These are phyloP conservation scores for Scophthalmus maximus DNA, from an alignment of 2,113 vertebrate species.

Conservation along the genomic window DNA sequence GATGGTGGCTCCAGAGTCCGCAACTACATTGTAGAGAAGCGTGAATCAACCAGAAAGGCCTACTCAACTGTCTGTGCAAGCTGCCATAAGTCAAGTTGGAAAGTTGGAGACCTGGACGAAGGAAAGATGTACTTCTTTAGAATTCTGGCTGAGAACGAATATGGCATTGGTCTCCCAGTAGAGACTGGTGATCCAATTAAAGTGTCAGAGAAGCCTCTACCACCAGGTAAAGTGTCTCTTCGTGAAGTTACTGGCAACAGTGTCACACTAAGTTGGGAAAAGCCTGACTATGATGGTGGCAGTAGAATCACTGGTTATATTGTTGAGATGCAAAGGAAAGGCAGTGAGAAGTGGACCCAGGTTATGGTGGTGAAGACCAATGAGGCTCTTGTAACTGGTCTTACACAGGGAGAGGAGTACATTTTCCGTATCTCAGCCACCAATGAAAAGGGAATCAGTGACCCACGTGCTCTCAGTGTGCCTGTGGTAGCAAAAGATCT, in stretches of 20 bases:
- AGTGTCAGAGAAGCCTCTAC: conserved; percentile 95
- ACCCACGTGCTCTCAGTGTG: conserved; percentile 90
- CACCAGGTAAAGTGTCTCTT: conserved; percentile 96
- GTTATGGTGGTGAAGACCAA: conserved; percentile 94
- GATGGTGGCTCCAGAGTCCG: conserved; percentile 96
- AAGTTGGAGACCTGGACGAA: conserved; percentile 92
- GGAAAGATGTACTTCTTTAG: conserved; percentile 96
- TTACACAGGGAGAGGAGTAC: conserved; percentile 97
- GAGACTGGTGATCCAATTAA: conserved; percentile 94
- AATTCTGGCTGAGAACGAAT: conserved; percentile 97
- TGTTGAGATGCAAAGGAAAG: conserved; percentile 97
- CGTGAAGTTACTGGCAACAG: conserved; percentile 91
- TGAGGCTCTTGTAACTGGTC: conserved; percentile 88
- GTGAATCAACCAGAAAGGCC: conserved; percentile 96
- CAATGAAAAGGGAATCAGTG: conserved; percentile 97
- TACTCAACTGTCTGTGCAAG: conserved; percentile 94
- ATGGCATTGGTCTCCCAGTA: conserved; percentile 93
- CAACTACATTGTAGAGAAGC: conserved; percentile 97
- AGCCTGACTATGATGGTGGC: conserved; percentile 97
- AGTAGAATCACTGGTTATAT: conserved; percentile 96
- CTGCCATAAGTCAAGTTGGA: conserved; percentile 97
- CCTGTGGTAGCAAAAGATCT: conserved; percentile 96
- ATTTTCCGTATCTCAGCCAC: conserved; percentile 93
- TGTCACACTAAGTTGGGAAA: conserved; percentile 94
- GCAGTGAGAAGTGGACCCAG: conserved; percentile 94